Evolutionary conservation across 2,113 vertebrate genomes (phyloP), one percentile per base, ranked within the genome.

Genomic region (Aptenodytes forsteri): DNA sequence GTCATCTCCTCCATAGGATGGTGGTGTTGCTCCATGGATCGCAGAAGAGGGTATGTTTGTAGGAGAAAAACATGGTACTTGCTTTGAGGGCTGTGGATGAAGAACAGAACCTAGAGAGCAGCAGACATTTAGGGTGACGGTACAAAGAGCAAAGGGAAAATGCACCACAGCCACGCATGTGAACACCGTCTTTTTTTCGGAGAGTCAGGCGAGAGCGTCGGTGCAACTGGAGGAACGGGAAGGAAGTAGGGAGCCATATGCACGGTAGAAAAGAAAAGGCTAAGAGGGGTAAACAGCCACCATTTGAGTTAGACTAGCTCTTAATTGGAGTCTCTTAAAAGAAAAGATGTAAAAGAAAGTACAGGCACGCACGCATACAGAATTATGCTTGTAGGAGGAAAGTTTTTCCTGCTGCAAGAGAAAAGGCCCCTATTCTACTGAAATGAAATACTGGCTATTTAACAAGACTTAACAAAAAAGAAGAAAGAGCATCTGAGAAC

Each of bases 361-460:
- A 42, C 49, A 56, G 70, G 85, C 95, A 95, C 3, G 71, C 93
- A 84, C 9, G 1, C 83, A 89, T 27, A 64, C 77, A 87, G 80
- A 64, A 89, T 69, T 90, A 87, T 52, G 73, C 81, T 95, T 91
- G 89, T 87, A 65, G 73, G 17, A 92, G 52, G 80, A 69, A 96
- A 94, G 62, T 77, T 93, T 90, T 96, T 96, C 91, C 93, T 91
- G 7, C 71, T 88, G 78, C 71, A 96, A 64, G 66, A 96, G 91
- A 97, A 94, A 95, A 97, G 83, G 67, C 66, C 78, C 81, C 64
- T 95, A 44, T 97, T 97, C 89, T 94, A 86, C 86, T 77, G 93
- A 92, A 92, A 89, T 81, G 29, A 95, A 95, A 92, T 52, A 93
- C 88, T 86, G 90, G 80, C 89, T 95, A 92, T 92, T 97, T 96